Conservation (phyloP, 2,888 invertebrate genomes). For the Syritta pipiens region DNA sequence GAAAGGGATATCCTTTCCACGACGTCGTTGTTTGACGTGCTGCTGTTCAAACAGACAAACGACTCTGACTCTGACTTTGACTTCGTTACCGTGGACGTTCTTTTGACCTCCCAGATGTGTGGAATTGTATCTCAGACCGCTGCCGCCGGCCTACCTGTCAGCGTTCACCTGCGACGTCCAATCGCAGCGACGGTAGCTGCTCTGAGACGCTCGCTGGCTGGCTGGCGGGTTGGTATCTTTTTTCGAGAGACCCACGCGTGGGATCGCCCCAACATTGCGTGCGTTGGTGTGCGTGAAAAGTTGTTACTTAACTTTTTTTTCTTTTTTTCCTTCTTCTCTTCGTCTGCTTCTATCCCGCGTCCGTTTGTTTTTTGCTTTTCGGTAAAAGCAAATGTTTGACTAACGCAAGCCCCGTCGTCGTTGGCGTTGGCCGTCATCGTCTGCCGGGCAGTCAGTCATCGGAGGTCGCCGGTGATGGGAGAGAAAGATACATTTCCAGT, state of each 20-base stretch:
- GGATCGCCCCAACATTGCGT: slow-evolving; percentile 15
- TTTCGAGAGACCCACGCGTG: slow-evolving; percentile 48
- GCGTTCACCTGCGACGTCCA: slow-evolving; percentile 33
- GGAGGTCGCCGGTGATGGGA: no score
- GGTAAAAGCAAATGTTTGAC: slow-evolving; percentile 63
- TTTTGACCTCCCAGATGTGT: slow-evolving; percentile 45
- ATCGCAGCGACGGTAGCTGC: slow-evolving; percentile 24
- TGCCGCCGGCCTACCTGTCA: slow-evolving; percentile 24
- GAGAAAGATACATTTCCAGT: slow-evolving; percentile 57
- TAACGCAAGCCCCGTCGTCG: slow-evolving; percentile 54
- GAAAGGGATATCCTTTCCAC: background rate
- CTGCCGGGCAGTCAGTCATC: slow-evolving; percentile 58
- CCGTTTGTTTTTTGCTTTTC: slow-evolving; percentile 47
- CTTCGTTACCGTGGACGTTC: slow-evolving; percentile 20
- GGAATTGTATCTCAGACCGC: slow-evolving; percentile 1
- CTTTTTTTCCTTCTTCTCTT: no score
- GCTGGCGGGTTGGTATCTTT: slow-evolving; percentile 11
- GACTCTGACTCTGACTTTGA: no score
- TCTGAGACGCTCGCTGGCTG: slow-evolving; percentile 35
- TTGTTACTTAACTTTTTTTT: slow-evolving; percentile 56
- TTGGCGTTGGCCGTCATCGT: no score
- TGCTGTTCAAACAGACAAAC: slow-evolving; percentile 55
- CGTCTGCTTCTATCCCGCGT: no score
- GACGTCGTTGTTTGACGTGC: slow-evolving; percentile 37
- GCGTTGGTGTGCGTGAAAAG: slow-evolving; percentile 1